phyloP scores from a whole-genome alignment of 1,140 invertebrate genomes.

The Dinoponera quadriceps region DNA sequence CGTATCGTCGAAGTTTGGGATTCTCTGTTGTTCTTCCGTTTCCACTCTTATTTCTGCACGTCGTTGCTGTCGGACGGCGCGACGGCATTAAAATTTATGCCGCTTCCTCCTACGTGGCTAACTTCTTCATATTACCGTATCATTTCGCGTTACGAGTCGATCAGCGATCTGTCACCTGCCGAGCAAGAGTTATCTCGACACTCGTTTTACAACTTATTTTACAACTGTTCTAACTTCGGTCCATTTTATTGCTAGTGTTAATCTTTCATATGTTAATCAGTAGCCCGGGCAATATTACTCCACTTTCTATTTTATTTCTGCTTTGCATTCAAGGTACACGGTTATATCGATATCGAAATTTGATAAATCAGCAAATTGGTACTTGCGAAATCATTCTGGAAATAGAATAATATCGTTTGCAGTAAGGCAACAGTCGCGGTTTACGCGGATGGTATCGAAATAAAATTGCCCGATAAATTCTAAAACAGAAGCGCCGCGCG shows the following conservation, averaged over 20 bases:
- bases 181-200: background rate
- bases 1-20: constrained; percentile 52
- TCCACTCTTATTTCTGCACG: constrained; percentile 19
- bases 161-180: constrained; percentile 1
- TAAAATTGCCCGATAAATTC: constrained; percentile 2
- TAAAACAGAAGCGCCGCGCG: background rate
- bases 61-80: background rate
- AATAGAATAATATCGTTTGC: background rate
- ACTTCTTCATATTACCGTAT: constrained; percentile 14
- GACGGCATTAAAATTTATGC: constrained; percentile 41
- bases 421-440: background rate
- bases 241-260: background rate
- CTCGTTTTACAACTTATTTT: constrained; percentile 17
- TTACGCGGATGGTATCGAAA: background rate
- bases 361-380: background rate
- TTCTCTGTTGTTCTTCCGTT: constrained; percentile 54
- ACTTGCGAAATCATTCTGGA: background rate
- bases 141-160: constrained; percentile 19
- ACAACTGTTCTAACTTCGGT: background rate
- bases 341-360: background rate
- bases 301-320: background rate
- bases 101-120: background rate
- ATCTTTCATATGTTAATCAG: background rate
- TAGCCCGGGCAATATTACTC: background rate
- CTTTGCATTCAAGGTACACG: background rate